phyloP scores from a whole-genome alignment of 2,888 invertebrate species.

The Willowsia nigromaculata region DNA sequence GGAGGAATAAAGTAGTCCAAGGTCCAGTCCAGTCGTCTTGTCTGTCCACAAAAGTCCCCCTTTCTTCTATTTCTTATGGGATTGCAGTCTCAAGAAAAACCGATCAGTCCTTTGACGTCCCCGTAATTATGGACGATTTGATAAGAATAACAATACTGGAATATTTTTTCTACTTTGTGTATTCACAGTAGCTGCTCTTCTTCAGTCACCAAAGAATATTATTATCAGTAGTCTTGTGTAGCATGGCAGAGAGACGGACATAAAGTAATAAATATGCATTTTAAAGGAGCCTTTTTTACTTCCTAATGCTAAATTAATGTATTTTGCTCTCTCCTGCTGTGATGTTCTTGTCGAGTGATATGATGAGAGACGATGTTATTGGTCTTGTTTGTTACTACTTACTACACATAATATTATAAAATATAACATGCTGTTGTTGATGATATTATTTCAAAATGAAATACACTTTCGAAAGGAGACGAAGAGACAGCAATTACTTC shows the following conservation, averaged over 20 bases:
- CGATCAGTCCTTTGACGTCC: background rate
- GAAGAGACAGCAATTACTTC: slow-evolving; percentile 55
- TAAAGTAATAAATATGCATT: slow-evolving; percentile 10
- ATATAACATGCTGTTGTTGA: background rate
- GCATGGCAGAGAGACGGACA: slow-evolving; percentile 6
- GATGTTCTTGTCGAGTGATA: background rate
- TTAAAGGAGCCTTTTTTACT: background rate
- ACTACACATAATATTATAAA: background rate
- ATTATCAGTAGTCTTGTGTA: background rate
- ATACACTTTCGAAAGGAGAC: slow-evolving; percentile 32
- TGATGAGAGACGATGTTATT: slow-evolving; percentile 1
- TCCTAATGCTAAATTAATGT: slow-evolving; percentile 33
- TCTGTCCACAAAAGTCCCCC: slow-evolving; percentile 2
- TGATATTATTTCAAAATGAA: background rate
- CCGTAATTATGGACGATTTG: slow-evolving; percentile 53
- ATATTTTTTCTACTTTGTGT: background rate
- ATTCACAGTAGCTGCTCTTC: background rate
- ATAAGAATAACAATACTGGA: slow-evolving; percentile 47
- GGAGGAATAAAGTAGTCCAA: slow-evolving; percentile 51
- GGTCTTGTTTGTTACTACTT: background rate
- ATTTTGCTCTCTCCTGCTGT: background rate
- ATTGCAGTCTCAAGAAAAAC: background rate
- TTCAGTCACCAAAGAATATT: background rate
- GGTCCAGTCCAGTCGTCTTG: slow-evolving; percentile 40
- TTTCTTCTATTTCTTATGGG: background rate